Conservation (phyloP, 1,140 invertebrate genomes). For the Brachionus rubens region DNA sequence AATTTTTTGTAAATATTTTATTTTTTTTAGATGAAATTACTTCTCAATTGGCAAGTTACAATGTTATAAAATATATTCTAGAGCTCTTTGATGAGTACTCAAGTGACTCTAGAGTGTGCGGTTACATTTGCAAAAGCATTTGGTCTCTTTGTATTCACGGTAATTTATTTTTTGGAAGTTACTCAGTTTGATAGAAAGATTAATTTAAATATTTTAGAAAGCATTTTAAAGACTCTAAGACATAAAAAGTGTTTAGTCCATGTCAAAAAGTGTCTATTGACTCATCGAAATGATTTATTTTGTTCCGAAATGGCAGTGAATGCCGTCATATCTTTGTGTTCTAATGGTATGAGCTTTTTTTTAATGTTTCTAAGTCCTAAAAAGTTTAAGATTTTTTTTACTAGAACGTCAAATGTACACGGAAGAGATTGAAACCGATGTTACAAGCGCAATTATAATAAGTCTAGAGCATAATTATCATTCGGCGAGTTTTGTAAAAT, state of each 20-base stretch:
- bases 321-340: background rate
- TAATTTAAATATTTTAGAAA: background rate
- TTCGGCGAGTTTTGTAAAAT: constrained; percentile 14
- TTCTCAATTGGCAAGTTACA: background rate
- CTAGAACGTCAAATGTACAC: background rate
- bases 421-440: constrained; percentile 25
- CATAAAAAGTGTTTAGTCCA: background rate
- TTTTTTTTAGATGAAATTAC: background rate
- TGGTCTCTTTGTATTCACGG: background rate
- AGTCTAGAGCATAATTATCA: background rate
- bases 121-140: background rate
- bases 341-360: constrained; percentile 12
- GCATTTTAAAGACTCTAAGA: background rate
- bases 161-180: background rate
- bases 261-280: background rate
- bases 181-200: background rate
- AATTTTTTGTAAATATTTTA: background rate
- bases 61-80: background rate
- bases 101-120: background rate
- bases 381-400: background rate
- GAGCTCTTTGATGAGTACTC: background rate
- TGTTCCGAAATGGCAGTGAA: constrained; percentile 20
- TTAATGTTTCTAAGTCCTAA: background rate
- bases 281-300: background rate
- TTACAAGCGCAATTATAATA: constrained; percentile 9